Evolutionary conservation across 2,888 invertebrate species (phyloP).

Genomic region (Epicampocera succincta): DNA sequence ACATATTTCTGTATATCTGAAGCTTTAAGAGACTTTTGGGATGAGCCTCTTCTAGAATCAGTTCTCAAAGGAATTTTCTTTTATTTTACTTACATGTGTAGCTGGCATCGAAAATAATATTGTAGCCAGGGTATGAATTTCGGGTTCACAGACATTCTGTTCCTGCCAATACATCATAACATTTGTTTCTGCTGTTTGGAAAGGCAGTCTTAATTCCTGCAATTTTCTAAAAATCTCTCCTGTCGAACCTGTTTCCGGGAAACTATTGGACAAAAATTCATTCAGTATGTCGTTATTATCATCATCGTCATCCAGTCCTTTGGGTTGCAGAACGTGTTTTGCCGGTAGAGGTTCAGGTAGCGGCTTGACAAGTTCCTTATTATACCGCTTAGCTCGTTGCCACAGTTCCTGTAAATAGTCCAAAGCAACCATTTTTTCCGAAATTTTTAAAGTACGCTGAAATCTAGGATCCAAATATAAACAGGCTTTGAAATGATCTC

Average conservation of each 20-base stretch:
- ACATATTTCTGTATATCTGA: too few species aligned
- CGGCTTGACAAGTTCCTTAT: neutral
- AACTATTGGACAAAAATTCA: conserved; percentile 43
- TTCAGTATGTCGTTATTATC: conserved; percentile 44
- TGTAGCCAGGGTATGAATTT: conserved; percentile 45
- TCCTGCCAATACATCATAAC: conserved; percentile 49
- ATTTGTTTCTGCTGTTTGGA: conserved; percentile 47
- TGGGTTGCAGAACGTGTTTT: neutral
- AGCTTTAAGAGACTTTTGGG: too few species aligned
- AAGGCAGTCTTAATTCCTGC: conserved; percentile 44
- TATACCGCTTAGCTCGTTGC: conserved; percentile 41
- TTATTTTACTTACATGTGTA: conserved; percentile 51
- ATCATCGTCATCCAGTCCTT: conserved; percentile 35
- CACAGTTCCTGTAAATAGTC: conserved; percentile 54
- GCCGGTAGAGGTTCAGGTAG: neutral
- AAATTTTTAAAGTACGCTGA: conserved; percentile 39
- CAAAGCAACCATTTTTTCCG: conserved; percentile 28
- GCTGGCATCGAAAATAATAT: conserved; percentile 58
- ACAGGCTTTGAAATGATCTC: conserved; percentile 41
- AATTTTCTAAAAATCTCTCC: conserved; percentile 43
- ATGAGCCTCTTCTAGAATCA: too few species aligned
- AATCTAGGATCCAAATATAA: conserved; percentile 59
- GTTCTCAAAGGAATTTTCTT: too few species aligned
- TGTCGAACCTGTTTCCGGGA: neutral
- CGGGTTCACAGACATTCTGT: conserved; percentile 18